Conservation (phyloP, 2,113 vertebrate genomes). For the Pseudolaguvia tuberculata region DNA sequence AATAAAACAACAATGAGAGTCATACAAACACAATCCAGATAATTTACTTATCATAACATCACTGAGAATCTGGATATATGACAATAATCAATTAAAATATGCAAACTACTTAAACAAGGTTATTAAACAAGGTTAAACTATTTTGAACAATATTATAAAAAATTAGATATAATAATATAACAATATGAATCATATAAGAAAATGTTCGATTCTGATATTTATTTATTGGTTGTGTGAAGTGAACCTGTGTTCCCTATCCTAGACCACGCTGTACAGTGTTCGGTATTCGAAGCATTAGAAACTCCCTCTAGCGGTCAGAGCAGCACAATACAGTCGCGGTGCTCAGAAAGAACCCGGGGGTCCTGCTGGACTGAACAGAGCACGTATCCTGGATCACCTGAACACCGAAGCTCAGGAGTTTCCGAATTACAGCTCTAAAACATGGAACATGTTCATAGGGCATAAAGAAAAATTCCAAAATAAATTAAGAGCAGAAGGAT, state of each 20-base stretch:
- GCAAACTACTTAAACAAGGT: no score
- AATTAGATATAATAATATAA: no score
- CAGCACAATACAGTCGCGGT: conserved; percentile 42
- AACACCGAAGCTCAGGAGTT: background rate
- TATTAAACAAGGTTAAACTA: no score
- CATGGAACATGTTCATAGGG: background rate
- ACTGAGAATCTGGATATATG: background rate
- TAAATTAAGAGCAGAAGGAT: background rate
- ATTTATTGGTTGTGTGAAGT: no score
- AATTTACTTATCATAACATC: background rate
- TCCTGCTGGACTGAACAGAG: conserved; percentile 70
- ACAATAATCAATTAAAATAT: background rate
- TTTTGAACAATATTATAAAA: no score
- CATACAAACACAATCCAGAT: background rate
- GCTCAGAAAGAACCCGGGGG: conserved; percentile 61
- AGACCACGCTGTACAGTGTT: background rate
- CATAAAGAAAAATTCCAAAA: background rate
- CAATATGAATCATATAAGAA: no score
- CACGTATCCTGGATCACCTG: background rate
- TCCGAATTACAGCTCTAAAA: background rate
- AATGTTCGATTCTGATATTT: no score
- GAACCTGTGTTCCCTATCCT: no score
- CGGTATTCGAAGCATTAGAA: background rate
- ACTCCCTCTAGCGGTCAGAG: conserved; percentile 61
- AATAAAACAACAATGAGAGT: no score